Base-by-base conservation (phyloP, 2,113 vertebrate species). In the Triplophysa siluroides region DNA sequence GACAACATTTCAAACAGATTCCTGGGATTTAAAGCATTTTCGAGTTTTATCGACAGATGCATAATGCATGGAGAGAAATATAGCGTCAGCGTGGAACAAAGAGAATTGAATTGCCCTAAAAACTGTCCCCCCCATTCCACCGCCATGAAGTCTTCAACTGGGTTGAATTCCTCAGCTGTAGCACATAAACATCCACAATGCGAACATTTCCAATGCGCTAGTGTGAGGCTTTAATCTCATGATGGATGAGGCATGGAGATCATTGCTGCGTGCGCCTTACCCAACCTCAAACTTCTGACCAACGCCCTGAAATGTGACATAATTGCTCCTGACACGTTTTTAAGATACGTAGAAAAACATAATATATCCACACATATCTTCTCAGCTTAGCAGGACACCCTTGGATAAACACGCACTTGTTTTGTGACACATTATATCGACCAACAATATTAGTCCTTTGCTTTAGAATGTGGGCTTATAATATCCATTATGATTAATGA, bases 131-230 rank as follows among this genome's bases (percentile, higher is more conserved):
- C 24, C 18, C 50, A 23, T 19, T 18, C 19, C 33, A 54, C 73
- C 56, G 60, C 38, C 21, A 14, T 58, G 43, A 71, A 7, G 41
- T 29, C 21, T n/a, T 29, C 21, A 60, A 13, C 14, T 54, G 70
- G 45, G 38, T 61, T 64, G 78, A 78, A 86, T 87, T 87, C 86
- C 77, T 71, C 71, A 71, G 60, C 80, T 81, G 78, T 23, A 69
- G 29, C 68, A 19, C 43, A 85, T 81, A 76, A 82, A 81, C 41
- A 76, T 16, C 76, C 26, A 64, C 33, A 81, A 67, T 60, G 41
- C 13, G 16, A 62, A 68, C 75, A 82, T 45, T 69, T 75, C 75
- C 60, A 60, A 33, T 54, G 58, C 56, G 14, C 13, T 50, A 63
- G 69, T 33, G 45, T 65, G 60, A 76, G n/a, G 14, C 66, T 80